Percentiles rank a stretch among this genome's conserved stretches.
These are phyloP conservation scores for Pygmarrhopalites habei DNA, from an alignment of 1,140 invertebrate species.

Conservation along the genomic window DNA sequence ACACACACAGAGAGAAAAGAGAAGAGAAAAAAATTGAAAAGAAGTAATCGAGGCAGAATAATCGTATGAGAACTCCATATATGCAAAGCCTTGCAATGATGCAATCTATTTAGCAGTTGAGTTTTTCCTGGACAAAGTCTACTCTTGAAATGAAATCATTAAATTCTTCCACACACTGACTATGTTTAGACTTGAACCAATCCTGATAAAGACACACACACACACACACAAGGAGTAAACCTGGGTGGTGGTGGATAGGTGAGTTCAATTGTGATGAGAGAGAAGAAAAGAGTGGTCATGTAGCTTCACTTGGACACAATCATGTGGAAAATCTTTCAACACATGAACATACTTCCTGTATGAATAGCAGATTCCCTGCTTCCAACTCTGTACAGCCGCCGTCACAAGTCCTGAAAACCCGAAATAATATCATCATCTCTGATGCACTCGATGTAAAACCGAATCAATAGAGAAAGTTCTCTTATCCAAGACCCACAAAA, in stretches of 20 bases:
- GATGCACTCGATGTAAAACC: too few relatives aligned
- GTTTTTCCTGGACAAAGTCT: not conserved
- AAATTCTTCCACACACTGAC: constrained; percentile 24
- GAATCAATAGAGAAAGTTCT: too few relatives aligned
- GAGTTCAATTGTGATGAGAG: constrained; percentile 1
- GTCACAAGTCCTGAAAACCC: too few relatives aligned
- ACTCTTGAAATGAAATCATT: constrained; percentile 23
- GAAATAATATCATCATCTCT: too few relatives aligned
- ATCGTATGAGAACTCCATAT: constrained; percentile 2
- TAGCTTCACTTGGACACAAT: not conserved
- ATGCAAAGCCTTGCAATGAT: not conserved
- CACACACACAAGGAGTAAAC: not conserved
- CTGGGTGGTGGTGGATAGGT: constrained; percentile 3
- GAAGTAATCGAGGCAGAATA: constrained; percentile 22
- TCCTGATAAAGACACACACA: too few relatives aligned
- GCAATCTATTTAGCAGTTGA: not conserved
- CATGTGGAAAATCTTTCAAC: not conserved
- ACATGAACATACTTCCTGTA: too few relatives aligned
- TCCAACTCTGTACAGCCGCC: too few relatives aligned
- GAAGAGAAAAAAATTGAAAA: constrained; percentile 3
- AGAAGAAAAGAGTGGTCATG: constrained; percentile 5
- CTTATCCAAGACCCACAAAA: too few relatives aligned
- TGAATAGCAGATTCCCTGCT: too few relatives aligned
- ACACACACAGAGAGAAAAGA: too few relatives aligned
- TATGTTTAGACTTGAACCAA: not conserved